phyloP scores from a whole-genome alignment of 1,140 invertebrate genomes.

The Notospermus geniculatus region DNA sequence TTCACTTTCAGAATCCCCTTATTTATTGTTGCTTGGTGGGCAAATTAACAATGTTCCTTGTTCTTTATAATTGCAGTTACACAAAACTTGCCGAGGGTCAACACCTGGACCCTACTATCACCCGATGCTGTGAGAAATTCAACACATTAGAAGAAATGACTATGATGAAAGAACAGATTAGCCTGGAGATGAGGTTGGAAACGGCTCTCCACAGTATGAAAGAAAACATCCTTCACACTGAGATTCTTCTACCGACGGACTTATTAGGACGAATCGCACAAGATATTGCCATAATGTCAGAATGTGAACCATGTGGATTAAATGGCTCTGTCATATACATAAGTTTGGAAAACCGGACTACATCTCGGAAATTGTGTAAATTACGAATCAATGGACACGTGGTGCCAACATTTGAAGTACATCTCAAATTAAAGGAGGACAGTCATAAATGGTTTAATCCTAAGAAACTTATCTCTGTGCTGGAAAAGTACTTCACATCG shows the following conservation, averaged over 20 bases:
- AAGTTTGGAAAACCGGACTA: constrained; percentile 40
- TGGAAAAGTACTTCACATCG: constrained; percentile 62
- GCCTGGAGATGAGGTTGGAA: constrained; percentile 61
- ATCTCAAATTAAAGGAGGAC: constrained; percentile 78
- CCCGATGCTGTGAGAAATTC: no score
- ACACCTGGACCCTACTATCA: no score
- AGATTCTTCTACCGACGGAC: constrained; percentile 76
- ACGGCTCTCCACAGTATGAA: constrained; percentile 74
- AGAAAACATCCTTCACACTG: constrained; percentile 68
- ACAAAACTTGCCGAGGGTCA: no score
- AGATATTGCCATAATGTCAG: constrained; percentile 74
- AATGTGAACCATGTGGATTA: constrained; percentile 80
- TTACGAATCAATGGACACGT: constrained; percentile 79
- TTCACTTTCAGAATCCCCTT: no score
- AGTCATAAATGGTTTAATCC: constrained; percentile 73
- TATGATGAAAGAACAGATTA: no score
- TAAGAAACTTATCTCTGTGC: constrained; percentile 58
- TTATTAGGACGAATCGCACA: constrained; percentile 71
- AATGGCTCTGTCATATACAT: constrained; percentile 54
- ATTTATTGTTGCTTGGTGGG: no score
- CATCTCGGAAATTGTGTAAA: constrained; percentile 57
- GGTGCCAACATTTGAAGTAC: constrained; percentile 81
- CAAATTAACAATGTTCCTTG: no score
- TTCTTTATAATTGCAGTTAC: no score
- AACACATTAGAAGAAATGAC: no score